Base-by-base conservation (phyloP, 2,113 vertebrate genomes). In the Pygoscelis adeliae region DNA sequence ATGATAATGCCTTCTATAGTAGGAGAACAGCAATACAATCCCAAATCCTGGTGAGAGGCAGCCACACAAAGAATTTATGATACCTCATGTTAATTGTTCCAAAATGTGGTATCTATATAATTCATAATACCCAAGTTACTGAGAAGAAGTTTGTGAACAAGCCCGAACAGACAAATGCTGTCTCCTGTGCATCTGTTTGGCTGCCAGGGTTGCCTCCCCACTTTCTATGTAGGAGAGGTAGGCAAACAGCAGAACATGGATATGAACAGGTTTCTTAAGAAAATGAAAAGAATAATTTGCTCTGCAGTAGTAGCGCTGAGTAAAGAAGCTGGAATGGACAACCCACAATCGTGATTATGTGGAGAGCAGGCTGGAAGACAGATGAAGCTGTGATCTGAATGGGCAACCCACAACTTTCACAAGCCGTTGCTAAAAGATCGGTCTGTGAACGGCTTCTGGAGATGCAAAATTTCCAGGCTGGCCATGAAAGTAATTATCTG, bases 301-400 rank as follows among this genome's bases (percentile, higher is more conserved):
- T 76, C 23, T 89, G 44, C 34, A 70, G 61, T 34, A 46, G 11
- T 7, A 42, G 25, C 16, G 32, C 36, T 70, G 50, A 61, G 21
- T 34, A 61, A 86, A n/a, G 22, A 50, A 66, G 36, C 17, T 21
- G 23, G 18, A 81, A 21, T 23, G 10, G 20, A 49, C 9, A 66
- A 11, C 5, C 12, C 15, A 16, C 2, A 2, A 13, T 29, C 4
- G 2, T n/a, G 18, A 23, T 34, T 49, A 10, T 25, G 15, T 36
- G 22, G 36, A 53, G 30, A n/a, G 16, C 26, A 81, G 4, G 3
- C 17, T 49, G 12, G 46, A 23, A 78, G 32, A 42, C 1, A 6
- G 20, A 34, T 5, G 4, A 69, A 90, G 27, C 27, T 53, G 30
- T 63, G 73, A 44, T 36, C 36, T 84, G 72, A 40, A 23, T 25